Conservation (phyloP, 2,113 vertebrate genomes). For the Gasterosteus nipponicus region DNA sequence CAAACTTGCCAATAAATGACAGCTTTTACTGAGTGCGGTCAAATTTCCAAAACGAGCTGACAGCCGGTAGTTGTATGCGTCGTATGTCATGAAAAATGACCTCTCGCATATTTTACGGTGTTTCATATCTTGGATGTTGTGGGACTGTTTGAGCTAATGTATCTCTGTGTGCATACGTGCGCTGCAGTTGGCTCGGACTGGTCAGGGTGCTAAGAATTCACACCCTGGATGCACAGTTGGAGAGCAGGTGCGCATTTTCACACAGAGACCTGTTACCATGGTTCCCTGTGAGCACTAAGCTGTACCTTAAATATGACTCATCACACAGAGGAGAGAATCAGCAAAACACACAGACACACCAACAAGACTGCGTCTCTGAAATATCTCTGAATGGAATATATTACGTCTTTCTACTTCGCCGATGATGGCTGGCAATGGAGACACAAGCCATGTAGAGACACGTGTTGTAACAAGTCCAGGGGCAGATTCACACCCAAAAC, state of each 20-base stretch:
- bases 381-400: conserved; percentile 1
- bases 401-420: not conserved
- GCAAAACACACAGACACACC: conserved; percentile 26
- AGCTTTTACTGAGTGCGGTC: not conserved
- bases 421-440: not conserved
- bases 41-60: not conserved
- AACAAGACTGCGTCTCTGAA: not conserved
- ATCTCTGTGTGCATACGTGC: conserved; percentile 21
- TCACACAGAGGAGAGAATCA: conserved; percentile 41
- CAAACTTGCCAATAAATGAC: not conserved
- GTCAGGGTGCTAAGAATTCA: conserved; percentile 42
- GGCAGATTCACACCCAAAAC: not conserved
- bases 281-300: conserved; percentile 55
- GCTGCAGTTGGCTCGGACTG: conserved; percentile 34
- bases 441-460: not conserved
- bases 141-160: conserved; percentile 3
- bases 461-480: not conserved
- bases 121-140: not conserved
- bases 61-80: not conserved
- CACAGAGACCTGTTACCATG: conserved; percentile 66
- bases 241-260: conserved; percentile 67
- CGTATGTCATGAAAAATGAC: not conserved
- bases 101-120: not conserved
- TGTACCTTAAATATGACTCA: conserved; percentile 61
- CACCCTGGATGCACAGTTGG: conserved; percentile 42